A percentile compares a stretch with the other conserved stretches of the same genome.
Evolutionary conservation across 2,888 invertebrate genomes (phyloP).

Genomic region (Protophormia terraenovae): DNA sequence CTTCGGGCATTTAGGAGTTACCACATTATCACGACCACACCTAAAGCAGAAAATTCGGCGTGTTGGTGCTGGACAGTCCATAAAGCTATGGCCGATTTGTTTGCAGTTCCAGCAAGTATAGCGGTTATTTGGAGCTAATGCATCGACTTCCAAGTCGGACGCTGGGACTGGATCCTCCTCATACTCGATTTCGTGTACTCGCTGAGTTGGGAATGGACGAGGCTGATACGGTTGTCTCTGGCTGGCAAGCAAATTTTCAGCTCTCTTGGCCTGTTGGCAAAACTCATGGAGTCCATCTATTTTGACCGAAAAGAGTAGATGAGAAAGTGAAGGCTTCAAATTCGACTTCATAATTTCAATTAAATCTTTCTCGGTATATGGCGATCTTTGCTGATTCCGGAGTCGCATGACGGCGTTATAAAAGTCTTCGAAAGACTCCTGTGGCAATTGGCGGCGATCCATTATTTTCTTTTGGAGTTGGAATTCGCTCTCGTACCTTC

Average conservation of each 20-base stretch:
- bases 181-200: neutral
- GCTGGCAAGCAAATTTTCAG: neutral
- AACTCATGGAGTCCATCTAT: neutral
- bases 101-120: conserved; percentile 7
- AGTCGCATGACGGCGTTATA: neutral
- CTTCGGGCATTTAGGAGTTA: neutral
- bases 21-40: neutral
- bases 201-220: neutral
- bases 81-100: neutral
- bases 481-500: neutral
- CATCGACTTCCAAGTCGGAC: neutral
- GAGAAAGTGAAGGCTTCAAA: neutral
- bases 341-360: conserved; percentile 11
- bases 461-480: conserved; percentile 4
- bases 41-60: neutral
- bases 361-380: neutral
- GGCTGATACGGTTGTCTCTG: neutral
- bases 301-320: neutral
- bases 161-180: neutral
- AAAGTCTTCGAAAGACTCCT: neutral
- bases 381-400: neutral
- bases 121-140: neutral
- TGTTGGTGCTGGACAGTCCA: neutral
- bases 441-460: neutral
- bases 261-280: conserved; percentile 6